phyloP scores from a whole-genome alignment of 2,113 vertebrate species.

The Pedetes capensis region DNA sequence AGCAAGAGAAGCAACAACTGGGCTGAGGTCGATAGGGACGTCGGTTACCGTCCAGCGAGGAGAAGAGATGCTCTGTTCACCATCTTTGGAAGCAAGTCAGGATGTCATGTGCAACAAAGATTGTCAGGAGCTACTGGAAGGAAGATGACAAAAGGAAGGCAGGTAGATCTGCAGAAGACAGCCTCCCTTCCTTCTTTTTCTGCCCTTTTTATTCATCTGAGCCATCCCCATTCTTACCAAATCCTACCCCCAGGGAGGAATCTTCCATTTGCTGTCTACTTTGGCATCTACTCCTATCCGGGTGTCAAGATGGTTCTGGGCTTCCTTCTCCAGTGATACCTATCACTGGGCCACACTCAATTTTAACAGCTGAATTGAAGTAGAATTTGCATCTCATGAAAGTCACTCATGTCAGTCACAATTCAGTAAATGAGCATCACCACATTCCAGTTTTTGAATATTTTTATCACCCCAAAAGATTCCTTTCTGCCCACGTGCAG shows the following conservation, averaged over 20 bases:
- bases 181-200: neutral
- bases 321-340: neutral
- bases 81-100: neutral
- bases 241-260: neutral
- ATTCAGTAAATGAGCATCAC: neutral
- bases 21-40: constrained; percentile 17
- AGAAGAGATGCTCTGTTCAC: neutral
- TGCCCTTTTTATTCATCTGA: neutral
- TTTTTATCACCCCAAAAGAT: neutral
- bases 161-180: neutral
- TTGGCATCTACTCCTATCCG: neutral
- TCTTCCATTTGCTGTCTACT: neutral
- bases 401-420: neutral
- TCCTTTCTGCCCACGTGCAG: neutral
- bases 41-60: neutral
- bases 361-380: neutral
- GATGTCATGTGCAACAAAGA: neutral
- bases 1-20: neutral
- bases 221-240: neutral
- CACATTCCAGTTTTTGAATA: neutral
- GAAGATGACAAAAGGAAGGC: neutral
- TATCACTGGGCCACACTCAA: neutral
- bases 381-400: neutral
- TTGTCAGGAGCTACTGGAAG: neutral
- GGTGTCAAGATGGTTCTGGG: neutral